Conservation (phyloP, 2,888 invertebrate species). For the Drosophila neutralis region DNA sequence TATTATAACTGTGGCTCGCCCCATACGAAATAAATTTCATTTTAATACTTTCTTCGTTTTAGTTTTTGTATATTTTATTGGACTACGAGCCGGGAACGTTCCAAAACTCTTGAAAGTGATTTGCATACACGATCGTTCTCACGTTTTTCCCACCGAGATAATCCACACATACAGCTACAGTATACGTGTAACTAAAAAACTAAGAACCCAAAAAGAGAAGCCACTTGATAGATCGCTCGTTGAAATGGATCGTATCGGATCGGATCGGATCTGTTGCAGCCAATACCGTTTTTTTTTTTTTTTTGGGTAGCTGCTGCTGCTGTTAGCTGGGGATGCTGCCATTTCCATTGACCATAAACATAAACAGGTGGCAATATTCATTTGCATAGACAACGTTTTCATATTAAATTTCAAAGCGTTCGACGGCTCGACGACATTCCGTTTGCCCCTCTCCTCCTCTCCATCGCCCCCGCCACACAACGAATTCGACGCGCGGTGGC, state of each 20-base stretch:
- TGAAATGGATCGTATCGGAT: slow-evolving; percentile 29
- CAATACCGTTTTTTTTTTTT: slow-evolving; percentile 60
- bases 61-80: slow-evolving; percentile 76
- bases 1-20: slow-evolving; percentile 74
- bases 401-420: slow-evolving; percentile 79
- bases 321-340: slow-evolving; percentile 44
- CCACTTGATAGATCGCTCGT: slow-evolving; percentile 67
- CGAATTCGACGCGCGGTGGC: slow-evolving; percentile 46
- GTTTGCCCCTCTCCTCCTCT: slow-evolving; percentile 7
- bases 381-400: slow-evolving; percentile 79
- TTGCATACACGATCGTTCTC: slow-evolving; percentile 77
- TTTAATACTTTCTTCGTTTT: slow-evolving; percentile 81
- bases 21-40: slow-evolving; percentile 76
- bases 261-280: slow-evolving; percentile 51
- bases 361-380: slow-evolving; percentile 82
- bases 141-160: slow-evolving; percentile 77
- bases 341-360: slow-evolving; percentile 71
- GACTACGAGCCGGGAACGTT: slow-evolving; percentile 23
- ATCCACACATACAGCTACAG: slow-evolving; percentile 49
- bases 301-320: slow-evolving; percentile 22
- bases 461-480: slow-evolving; percentile 16
- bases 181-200: slow-evolving; percentile 10
- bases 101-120: slow-evolving; percentile 66
- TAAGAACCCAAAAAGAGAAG: slow-evolving; percentile 17
- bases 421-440: slow-evolving; percentile 70